Evolutionary conservation across 1,140 invertebrate species (phyloP).

Genomic region (Papilio machaon): DNA sequence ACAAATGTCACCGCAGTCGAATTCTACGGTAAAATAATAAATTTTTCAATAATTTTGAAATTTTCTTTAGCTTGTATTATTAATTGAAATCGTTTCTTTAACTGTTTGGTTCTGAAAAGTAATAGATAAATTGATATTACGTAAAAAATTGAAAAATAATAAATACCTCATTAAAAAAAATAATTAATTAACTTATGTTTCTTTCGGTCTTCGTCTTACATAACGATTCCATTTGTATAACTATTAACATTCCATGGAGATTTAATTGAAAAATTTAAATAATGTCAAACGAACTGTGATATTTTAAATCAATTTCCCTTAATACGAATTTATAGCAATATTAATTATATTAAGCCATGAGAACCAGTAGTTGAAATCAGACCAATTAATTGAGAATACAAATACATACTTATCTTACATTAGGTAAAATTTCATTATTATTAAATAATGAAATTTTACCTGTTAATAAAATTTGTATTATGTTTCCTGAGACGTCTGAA

Average conservation of each 20-base stretch:
- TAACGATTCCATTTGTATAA: slow-evolving; percentile 44
- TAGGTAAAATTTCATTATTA: too few species aligned
- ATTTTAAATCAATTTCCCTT: background rate
- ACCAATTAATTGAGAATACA: background rate
- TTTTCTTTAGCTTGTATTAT: too few species aligned
- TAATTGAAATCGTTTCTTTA: too few species aligned
- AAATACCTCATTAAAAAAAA: background rate
- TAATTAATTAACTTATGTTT: background rate
- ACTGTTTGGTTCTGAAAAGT: too few species aligned
- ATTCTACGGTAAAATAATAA: too few species aligned
- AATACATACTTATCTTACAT: background rate
- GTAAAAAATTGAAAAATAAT: background rate
- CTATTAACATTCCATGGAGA: slow-evolving; percentile 59
- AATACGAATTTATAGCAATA: slow-evolving; percentile 4
- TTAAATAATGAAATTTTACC: too few species aligned
- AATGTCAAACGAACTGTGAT: slow-evolving; percentile 41
- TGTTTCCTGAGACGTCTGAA: too few species aligned
- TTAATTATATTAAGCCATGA: background rate
- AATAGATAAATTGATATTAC: too few species aligned
- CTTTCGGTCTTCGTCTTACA: background rate
- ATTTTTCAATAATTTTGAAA: too few species aligned
- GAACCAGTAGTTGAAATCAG: background rate
- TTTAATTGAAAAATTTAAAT: slow-evolving; percentile 70
- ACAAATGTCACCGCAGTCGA: too few species aligned
- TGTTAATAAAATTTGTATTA: too few species aligned